Evolutionary conservation across 2,113 vertebrate genomes (phyloP).

Genomic region (Micronycteris hirsuta): DNA sequence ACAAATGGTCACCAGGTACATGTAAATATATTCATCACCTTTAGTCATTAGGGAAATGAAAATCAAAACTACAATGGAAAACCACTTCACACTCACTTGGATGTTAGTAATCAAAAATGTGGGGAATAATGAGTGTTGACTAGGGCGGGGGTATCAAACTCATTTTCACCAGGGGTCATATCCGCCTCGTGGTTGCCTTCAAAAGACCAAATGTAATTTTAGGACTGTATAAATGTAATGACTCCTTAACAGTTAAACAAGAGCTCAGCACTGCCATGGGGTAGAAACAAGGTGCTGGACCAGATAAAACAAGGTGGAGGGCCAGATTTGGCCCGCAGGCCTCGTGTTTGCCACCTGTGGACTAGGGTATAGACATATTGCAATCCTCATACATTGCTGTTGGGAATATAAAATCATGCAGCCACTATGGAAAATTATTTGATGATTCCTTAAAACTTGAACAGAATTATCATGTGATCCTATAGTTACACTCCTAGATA

Average conservation of each 20-base stretch:
- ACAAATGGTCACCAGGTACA: not conserved
- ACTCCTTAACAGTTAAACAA: no score
- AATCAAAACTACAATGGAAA: not conserved
- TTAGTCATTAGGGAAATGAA: not conserved
- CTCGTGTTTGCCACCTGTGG: no score
- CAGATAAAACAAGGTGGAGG: no score
- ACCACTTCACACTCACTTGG: not conserved
- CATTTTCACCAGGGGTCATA: no score
- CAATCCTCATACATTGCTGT: not conserved
- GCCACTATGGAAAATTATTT: not conserved
- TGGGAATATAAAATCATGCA: not conserved
- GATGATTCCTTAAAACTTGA: not conserved
- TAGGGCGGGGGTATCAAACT: no score
- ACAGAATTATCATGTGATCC: not conserved
- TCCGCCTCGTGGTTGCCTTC: no score
- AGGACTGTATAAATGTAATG: no score
- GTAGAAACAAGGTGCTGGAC: no score
- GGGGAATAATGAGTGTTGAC: not conserved
- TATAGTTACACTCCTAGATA: not conserved
- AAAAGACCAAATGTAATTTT: no score
- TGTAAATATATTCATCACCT: not conserved
- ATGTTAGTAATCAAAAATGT: not conserved
- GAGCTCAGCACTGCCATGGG: no score
- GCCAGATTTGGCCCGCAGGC: no score
- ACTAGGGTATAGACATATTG: not conserved